A percentile compares a stretch with the other conserved stretches of the same genome.
Evolutionary conservation across 2,888 invertebrate genomes (phyloP).

Genomic region (Resseliella maxima): DNA sequence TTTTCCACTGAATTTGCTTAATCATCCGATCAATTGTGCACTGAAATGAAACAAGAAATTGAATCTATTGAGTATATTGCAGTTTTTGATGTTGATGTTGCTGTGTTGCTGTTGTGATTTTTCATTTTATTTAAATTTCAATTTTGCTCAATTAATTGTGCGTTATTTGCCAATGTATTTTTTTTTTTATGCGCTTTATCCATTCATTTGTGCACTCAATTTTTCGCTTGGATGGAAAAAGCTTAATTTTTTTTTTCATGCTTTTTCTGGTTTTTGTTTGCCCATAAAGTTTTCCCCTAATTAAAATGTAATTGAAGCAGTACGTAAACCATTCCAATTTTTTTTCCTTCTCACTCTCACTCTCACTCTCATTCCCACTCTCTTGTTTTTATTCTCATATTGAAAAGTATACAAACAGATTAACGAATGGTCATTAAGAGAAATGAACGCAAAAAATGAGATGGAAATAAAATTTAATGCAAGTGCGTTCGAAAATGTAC

Average conservation of each 20-base stretch:
- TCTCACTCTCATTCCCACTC: no score
- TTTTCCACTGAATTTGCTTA: not conserved
- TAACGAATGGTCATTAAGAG: conserved; percentile 28
- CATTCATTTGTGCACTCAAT: not conserved
- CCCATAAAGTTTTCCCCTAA: conserved; percentile 34
- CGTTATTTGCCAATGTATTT: not conserved
- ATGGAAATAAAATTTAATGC: not conserved
- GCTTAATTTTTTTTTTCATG: not conserved
- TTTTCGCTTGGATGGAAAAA: not conserved
- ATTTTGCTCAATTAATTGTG: conserved; percentile 41
- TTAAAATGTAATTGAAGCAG: conserved; percentile 42
- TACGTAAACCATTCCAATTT: not conserved
- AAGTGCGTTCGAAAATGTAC: no score
- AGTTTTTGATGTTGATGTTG: not conserved
- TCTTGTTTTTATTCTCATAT: not conserved
- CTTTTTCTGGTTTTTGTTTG: not conserved
- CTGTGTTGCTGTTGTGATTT: conserved; percentile 5
- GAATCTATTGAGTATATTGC: not conserved
- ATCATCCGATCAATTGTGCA: not conserved
- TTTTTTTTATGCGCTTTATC: not conserved
- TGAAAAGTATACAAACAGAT: not conserved
- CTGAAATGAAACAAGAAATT: conserved; percentile 34
- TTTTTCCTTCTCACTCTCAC: not conserved
- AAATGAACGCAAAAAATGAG: not conserved
- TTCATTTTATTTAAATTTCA: conserved; percentile 41